Conservation (phyloP, 2,113 vertebrate genomes). For the Aldabrachelys gigantea region DNA sequence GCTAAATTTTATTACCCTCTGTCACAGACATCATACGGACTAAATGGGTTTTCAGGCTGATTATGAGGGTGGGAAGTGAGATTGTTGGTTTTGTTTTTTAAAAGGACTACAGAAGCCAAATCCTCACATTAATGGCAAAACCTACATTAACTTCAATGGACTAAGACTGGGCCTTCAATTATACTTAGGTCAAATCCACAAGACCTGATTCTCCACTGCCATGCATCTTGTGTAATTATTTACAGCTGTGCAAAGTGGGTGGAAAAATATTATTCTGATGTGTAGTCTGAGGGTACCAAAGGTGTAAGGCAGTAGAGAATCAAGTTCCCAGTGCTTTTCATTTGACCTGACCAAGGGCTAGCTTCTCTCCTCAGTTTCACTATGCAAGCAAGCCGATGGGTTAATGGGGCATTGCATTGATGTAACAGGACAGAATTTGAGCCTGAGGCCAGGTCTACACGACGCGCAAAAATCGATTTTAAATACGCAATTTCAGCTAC, state of each 20-base stretch:
- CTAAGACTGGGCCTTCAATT: neutral
- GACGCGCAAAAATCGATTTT: too few species aligned
- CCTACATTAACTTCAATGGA: neutral
- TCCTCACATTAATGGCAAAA: neutral
- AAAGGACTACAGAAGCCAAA: neutral
- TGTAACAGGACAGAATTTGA: rapidly evolving
- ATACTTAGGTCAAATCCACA: neutral
- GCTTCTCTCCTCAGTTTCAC: neutral
- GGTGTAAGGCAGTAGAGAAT: neutral
- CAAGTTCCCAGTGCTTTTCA: neutral
- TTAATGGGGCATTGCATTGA: neutral
- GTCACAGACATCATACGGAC: neutral
- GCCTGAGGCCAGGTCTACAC: too few species aligned
- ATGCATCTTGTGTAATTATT: neutral
- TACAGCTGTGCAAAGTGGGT: neutral
- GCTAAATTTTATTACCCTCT: neutral
- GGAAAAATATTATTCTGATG: neutral
- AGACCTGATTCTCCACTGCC: neutral
- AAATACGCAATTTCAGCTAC: too few species aligned
- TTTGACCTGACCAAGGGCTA: neutral
- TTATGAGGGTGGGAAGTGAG: neutral
- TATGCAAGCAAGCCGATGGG: neutral
- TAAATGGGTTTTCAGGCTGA: neutral
- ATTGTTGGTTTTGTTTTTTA: neutral
- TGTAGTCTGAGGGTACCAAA: neutral